phyloP scores from a whole-genome alignment of 2,888 invertebrate species.

The Drosophila kokeensis region DNA sequence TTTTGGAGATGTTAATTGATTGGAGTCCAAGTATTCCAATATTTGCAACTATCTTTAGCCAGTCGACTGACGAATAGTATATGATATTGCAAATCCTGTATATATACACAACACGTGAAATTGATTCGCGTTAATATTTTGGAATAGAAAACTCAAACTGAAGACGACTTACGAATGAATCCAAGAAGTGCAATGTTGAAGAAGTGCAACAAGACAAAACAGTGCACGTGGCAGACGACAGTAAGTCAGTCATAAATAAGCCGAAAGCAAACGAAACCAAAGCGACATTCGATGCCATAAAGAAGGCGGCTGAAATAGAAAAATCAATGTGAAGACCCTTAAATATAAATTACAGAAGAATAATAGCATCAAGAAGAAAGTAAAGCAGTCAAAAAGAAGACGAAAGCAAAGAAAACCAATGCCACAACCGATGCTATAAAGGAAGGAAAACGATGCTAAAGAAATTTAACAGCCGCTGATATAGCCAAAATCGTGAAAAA shows the following conservation, averaged over 20 bases:
- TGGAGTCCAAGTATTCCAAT: too few species aligned
- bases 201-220: too few species aligned
- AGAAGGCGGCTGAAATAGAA: not conserved
- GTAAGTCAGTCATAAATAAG: conserved; percentile 46
- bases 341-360: too few species aligned
- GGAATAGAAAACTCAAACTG: conserved; percentile 34
- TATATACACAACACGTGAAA: too few species aligned
- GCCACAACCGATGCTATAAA: too few species aligned
- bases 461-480: conserved; percentile 41
- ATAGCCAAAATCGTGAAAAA: conserved; percentile 74
- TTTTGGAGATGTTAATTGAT: too few species aligned
- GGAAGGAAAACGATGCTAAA: conserved; percentile 19
- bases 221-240: too few species aligned
- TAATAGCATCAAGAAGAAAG: too few species aligned
- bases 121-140: conserved; percentile 4
- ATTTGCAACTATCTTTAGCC: too few species aligned
- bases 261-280: conserved; percentile 36
- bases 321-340: too few species aligned
- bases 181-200: conserved; percentile 22
- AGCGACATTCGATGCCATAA: not conserved
- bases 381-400: not conserved
- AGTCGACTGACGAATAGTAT: too few species aligned
- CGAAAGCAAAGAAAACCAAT: conserved; percentile 3
- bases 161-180: conserved; percentile 44
- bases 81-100: too few species aligned